Percentiles rank a stretch among this genome's conserved stretches.
Evolutionary conservation across 2,888 invertebrate species (phyloP).

Genomic region (Hypolimnas misippus): DNA sequence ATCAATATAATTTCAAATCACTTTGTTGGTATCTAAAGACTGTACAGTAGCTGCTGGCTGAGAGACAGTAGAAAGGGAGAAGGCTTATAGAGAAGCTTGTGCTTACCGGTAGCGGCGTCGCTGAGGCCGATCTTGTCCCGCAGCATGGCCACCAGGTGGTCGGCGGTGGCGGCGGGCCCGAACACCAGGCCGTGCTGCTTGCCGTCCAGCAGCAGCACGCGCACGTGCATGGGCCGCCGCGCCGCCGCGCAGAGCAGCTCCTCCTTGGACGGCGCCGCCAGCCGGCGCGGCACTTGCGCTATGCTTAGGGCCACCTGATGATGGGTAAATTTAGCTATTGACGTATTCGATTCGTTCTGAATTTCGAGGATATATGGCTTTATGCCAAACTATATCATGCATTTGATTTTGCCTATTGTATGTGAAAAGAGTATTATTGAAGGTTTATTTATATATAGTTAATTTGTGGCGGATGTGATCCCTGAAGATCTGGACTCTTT

Average conservation of each 20-base stretch:
- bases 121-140: constrained; percentile 95
- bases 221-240: constrained; percentile 94
- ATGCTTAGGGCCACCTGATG: constrained; percentile 74
- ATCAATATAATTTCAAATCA: too few species aligned
- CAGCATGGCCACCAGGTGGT: constrained; percentile 94
- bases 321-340: too few species aligned
- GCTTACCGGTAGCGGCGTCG: constrained; percentile 87
- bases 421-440: too few species aligned
- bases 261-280: constrained; percentile 95
- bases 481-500: too few species aligned
- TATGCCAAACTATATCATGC: too few species aligned
- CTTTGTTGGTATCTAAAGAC: too few species aligned
- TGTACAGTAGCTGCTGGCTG: too few species aligned
- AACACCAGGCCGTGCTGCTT: constrained; percentile 98
- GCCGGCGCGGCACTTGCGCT: constrained; percentile 87
- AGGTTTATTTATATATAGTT: too few species aligned
- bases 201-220: constrained; percentile 96
- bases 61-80: not conserved
- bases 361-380: too few species aligned
- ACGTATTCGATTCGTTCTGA: too few species aligned
- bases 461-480: too few species aligned
- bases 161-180: constrained; percentile 95
- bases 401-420: too few species aligned
- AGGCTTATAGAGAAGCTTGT: not conserved
- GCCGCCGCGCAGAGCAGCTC: constrained; percentile 97